Base-by-base conservation (phyloP, 2,797 vertebrate genomes). In the Octomys mimax region DNA sequence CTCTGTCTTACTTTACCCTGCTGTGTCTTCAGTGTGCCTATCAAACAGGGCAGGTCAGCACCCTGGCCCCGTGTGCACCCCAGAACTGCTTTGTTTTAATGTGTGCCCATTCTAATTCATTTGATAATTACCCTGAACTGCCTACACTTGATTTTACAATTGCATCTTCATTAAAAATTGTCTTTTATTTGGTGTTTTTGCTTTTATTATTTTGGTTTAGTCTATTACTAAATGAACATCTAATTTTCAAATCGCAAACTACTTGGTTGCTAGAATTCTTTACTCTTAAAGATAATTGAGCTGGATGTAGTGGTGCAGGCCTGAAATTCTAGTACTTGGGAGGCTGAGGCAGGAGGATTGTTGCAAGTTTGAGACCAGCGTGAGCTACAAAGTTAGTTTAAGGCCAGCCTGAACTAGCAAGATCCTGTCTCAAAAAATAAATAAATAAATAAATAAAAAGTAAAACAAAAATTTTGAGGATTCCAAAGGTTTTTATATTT, bases 211-310 rank as follows among this genome's bases (percentile, higher is more conserved):
- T 84, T 77, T 91, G 22, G 52, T 80, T 92, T 87, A 64, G 54
- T 10, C n/a, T 80, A 2, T 66, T 82, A 91, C 2, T 86, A 22
- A 64, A 39, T 86, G 6, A 85, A 11, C 68, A n/a, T 42, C 5
- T 31, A 62, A 31, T 49, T 75, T 10, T 54, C 57, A 21, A 1
- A 13, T 42, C 31, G 87, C 21, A 84, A 70, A n/a, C 21, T 46
- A 57, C 89, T 83, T 94, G 42, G 13, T 95, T 28, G 91, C 57
- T 83, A 95, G 57, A 75, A 49, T 49, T 62, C 13, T 90, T 94
- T 90, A 75, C 6, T 71, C 22, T 92, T 81, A 82, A 87, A 97
- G 91, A 94, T 83, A 57, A 79, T 19, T 54, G 18, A 81, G 22
- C 66, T 4, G 66, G 33, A 33, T 68, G 16, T n/a, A 5, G 16